Evolutionary conservation across 2,888 invertebrate genomes (phyloP).

Genomic region (Watsonalla cultraria): DNA sequence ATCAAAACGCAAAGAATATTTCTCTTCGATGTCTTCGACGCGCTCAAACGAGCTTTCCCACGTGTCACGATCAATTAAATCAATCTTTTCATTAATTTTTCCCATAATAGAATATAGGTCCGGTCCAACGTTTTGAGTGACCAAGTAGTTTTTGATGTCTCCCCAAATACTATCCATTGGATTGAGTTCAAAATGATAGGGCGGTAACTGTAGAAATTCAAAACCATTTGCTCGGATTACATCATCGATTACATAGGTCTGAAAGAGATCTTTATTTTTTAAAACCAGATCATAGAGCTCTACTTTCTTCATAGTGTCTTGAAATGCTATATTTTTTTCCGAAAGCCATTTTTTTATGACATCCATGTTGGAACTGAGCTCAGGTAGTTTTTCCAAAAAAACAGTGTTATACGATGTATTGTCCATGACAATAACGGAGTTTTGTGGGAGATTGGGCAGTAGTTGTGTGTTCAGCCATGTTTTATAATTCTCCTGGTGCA

Average conservation of each 20-base stretch:
- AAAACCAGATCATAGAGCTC: background rate
- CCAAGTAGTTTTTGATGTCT: background rate
- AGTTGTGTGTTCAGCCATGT: slow-evolving; percentile 1
- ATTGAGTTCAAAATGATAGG: background rate
- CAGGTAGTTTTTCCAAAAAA: background rate
- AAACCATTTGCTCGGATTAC: background rate
- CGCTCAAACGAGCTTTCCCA: background rate
- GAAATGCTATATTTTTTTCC: too few species aligned
- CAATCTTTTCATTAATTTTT: background rate
- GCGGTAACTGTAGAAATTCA: background rate
- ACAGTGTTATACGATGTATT: slow-evolving; percentile 1
- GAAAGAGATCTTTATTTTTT: background rate
- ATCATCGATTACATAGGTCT: background rate
- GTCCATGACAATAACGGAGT: slow-evolving; percentile 2
- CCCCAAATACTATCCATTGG: background rate
- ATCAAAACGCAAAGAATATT: background rate
- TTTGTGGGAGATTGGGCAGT: slow-evolving; percentile 3
- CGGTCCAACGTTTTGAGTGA: background rate
- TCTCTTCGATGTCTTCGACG: background rate
- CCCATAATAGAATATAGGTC: background rate
- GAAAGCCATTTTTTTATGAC: background rate
- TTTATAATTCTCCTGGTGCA: slow-evolving; percentile 2
- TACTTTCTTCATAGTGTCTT: too few species aligned
- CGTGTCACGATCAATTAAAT: background rate
- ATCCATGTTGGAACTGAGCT: background rate